Evolutionary conservation across 2,797 vertebrate genomes (phyloP).

Genomic region (Gymnodraco acuticeps): DNA sequence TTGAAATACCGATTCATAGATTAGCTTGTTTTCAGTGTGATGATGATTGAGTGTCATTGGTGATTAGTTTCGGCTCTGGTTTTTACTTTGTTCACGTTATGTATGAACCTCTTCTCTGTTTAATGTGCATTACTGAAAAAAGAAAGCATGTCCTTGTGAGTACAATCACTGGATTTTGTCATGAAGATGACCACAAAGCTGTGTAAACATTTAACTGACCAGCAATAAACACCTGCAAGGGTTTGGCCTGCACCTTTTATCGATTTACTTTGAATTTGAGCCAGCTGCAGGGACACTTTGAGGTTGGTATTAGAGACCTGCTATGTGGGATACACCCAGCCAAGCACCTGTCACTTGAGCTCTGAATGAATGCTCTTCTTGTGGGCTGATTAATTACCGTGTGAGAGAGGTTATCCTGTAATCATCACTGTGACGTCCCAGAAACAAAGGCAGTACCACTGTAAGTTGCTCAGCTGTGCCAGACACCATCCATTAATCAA

Average conservation of each 20-base stretch:
- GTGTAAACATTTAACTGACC: slow-evolving; percentile 47
- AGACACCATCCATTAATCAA: slow-evolving; percentile 70
- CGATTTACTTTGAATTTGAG: slow-evolving; percentile 45
- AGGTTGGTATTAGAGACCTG: slow-evolving; percentile 51
- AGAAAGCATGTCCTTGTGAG: neutral
- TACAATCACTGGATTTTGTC: slow-evolving; percentile 13
- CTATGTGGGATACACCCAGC: slow-evolving; percentile 49
- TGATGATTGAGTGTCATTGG: slow-evolving; percentile 3
- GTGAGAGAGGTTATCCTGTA: slow-evolving; percentile 71
- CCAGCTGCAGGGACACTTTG: slow-evolving; percentile 56
- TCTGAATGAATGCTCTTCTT: slow-evolving; percentile 53
- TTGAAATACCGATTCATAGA: slow-evolving; percentile 39
- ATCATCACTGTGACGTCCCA: slow-evolving; percentile 66
- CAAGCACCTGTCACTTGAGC: slow-evolving; percentile 68
- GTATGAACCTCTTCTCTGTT: slow-evolving; percentile 17
- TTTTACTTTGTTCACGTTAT: slow-evolving; percentile 23
- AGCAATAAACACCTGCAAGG: slow-evolving; percentile 46
- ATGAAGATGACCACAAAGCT: slow-evolving; percentile 36
- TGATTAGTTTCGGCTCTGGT: neutral
- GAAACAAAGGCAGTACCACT: slow-evolving; percentile 55
- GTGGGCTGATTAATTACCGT: slow-evolving; percentile 74
- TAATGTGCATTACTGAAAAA: slow-evolving; percentile 16
- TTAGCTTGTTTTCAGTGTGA: slow-evolving; percentile 39
- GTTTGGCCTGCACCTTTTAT: slow-evolving; percentile 37
- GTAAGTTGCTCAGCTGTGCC: slow-evolving; percentile 50